Base-by-base conservation (phyloP, 2,113 vertebrate genomes). In the Epinephelus fuscoguttatus region DNA sequence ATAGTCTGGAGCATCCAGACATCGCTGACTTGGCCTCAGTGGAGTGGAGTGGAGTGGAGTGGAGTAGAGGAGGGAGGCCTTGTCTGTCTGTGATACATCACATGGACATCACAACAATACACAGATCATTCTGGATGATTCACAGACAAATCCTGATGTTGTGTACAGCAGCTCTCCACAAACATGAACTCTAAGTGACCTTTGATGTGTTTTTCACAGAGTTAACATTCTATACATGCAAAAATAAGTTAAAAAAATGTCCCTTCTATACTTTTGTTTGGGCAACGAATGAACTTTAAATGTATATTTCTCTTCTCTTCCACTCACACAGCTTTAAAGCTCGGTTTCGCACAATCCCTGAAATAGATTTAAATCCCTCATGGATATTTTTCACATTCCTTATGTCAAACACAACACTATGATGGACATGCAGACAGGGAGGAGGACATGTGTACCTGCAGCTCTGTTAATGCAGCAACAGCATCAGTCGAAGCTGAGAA, bases 361-460 rank as follows among this genome's bases (percentile, higher is more conserved):
- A 88, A 86, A 82, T 74, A 75, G 77, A 71, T 57, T 74, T 15
- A 33, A 79, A 72, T 85, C 70, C 50, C 42, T 56, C 5, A 71
- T 70, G 69, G 68, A 60, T 78, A 33, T 69, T 62, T 75, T 57
- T 23, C 37, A 70, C 49, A 27, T 40, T 19, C 21, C 12, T 70
- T 71, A 64, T 72, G 66, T 76, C 73, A 62, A 85, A 75, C 5
- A 52, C 21, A 63, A 63, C 30, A 40, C 7, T 40, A 62, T 40
- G 75, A 75, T 27, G 52, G 69, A 59, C 57, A 1, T 21, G 23
- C 15, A 8, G 49, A 69, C 40, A 45, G 55, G 61, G 37, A 57
- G 17, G 55, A 59, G 18, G 49, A 42, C 56, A 27, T 17, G n/a
- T 56, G 67, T 60, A 83, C 81, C 76, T 78, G 74, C 78, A 83